Percentiles rank a stretch among this genome's conserved stretches.
These are phyloP conservation scores for Rallus limicola DNA, from an alignment of 2,113 vertebrate genomes.

Conservation along the genomic window DNA sequence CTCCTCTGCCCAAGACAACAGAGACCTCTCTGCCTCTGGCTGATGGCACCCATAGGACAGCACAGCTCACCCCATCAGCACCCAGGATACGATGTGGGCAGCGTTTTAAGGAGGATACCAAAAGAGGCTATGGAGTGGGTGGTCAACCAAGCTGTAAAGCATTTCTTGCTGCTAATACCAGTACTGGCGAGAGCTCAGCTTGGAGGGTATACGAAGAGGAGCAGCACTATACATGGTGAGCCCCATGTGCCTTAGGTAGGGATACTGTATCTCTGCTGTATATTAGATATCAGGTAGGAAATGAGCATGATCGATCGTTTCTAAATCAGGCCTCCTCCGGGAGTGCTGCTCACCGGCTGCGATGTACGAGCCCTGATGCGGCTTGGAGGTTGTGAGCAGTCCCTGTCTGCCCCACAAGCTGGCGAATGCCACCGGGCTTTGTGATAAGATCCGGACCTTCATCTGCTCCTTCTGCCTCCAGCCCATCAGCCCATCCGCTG, in stretches of 20 bases:
- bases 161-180: not conserved
- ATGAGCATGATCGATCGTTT: not conserved
- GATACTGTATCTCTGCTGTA: fast-evolving
- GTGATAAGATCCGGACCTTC: not conserved
- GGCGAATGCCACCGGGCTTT: not conserved
- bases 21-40: not conserved
- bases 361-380: not conserved
- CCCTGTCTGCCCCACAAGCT: not conserved
- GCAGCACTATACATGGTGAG: fast-evolving
- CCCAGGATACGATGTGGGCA: fast-evolving
- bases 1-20: not conserved
- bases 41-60: not conserved
- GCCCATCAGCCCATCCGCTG: not conserved
- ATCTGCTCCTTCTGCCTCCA: not conserved
- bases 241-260: not conserved
- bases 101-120: not conserved
- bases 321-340: not conserved
- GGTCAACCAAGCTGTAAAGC: not conserved
- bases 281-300: not conserved
- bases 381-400: not conserved
- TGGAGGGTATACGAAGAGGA: not conserved
- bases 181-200: not conserved
- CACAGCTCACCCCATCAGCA: not conserved
- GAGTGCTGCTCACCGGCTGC: not conserved
- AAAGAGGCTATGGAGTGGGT: not conserved